Evolutionary conservation across 2,797 vertebrate genomes (phyloP).

Genomic region (Brachymystax lenok): DNA sequence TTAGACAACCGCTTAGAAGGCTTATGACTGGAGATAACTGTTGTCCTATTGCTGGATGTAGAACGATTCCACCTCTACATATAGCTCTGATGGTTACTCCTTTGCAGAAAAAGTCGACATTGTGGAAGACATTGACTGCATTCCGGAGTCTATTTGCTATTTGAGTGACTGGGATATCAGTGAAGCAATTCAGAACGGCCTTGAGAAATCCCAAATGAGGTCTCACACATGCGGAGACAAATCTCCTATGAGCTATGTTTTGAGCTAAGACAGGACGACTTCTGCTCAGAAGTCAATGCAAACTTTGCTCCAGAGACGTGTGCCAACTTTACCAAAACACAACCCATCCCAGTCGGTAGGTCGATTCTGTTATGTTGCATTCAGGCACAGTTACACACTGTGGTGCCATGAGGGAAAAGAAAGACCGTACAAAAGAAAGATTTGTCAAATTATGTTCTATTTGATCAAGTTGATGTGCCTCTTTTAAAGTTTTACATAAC

Average conservation of each 20-base stretch:
- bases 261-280: background rate
- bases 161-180: constrained; percentile 34
- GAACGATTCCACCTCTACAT: too few species aligned
- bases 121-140: rapidly evolving
- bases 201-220: background rate
- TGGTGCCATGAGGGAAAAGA: too few species aligned
- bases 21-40: too few species aligned
- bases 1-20: too few species aligned
- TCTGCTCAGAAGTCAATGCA: constrained; percentile 28
- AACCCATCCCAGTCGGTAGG: constrained; percentile 34
- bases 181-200: rapidly evolving
- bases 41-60: too few species aligned
- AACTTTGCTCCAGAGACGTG: background rate
- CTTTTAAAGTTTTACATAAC: too few species aligned
- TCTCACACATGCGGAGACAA: too few species aligned
- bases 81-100: too few species aligned
- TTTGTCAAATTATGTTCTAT: too few species aligned
- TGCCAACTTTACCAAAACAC: background rate
- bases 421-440: too few species aligned
- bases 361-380: background rate
- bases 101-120: background rate
- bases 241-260: background rate
- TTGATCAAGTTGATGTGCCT: too few species aligned
- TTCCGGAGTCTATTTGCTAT: constrained; percentile 22
- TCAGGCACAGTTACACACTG: background rate